Conservation (phyloP, 2,797 vertebrate species). For the Phrynocephalus forsythii region DNA sequence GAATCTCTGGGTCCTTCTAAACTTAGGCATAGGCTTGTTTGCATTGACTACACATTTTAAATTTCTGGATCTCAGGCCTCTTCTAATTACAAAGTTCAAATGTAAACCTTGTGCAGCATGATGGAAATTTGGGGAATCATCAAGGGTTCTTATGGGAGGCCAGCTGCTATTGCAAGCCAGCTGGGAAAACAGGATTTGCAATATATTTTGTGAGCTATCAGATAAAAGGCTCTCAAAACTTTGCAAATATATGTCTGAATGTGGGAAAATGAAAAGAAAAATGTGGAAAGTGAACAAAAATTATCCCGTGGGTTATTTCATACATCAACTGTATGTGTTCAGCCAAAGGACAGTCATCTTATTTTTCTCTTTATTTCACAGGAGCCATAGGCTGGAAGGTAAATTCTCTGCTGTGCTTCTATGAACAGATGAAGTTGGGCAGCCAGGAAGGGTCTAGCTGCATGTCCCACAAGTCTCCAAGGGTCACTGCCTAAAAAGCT, state of each 20-base stretch:
- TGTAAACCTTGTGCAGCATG: slow-evolving; percentile 25
- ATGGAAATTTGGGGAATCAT: slow-evolving; percentile 34
- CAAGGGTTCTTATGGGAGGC: slow-evolving; percentile 55
- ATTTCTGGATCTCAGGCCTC: not conserved
- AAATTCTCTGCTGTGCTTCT: no score
- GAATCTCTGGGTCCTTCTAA: slow-evolving; percentile 6
- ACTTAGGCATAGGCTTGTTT: slow-evolving; percentile 12
- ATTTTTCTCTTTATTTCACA: slow-evolving; percentile 73
- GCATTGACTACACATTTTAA: not conserved
- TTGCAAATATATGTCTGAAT: slow-evolving; percentile 56
- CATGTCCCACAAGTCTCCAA: no score
- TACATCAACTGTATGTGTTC: slow-evolving; percentile 65
- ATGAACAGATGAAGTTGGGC: no score
- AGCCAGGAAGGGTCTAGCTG: no score
- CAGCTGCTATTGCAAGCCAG: slow-evolving; percentile 50
- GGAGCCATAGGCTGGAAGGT: not conserved
- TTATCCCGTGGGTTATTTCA: slow-evolving; percentile 60
- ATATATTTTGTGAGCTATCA: slow-evolving; percentile 50
- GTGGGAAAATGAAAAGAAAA: slow-evolving; percentile 51
- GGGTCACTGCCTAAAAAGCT: no score
- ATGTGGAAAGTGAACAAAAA: slow-evolving; percentile 60
- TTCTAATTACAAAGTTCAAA: slow-evolving; percentile 11
- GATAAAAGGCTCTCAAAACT: slow-evolving; percentile 59
- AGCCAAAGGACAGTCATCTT: slow-evolving; percentile 70
- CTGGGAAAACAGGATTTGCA: slow-evolving; percentile 49